Evolutionary conservation across 1,140 invertebrate species (phyloP).

Genomic region (Vanessa tameamea): DNA sequence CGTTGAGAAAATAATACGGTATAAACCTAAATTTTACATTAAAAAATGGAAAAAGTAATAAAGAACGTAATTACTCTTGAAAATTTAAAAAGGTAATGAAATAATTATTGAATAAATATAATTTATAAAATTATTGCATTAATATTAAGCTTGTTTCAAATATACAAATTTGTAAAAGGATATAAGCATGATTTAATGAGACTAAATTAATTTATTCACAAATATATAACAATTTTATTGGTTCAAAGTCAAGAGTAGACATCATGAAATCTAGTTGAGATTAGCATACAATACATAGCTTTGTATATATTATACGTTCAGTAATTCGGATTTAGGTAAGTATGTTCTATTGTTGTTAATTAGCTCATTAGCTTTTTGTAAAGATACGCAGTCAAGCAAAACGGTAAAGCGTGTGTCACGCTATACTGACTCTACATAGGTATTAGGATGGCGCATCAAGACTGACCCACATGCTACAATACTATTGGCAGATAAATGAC

Average conservation of each 20-base stretch:
- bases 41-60: no score
- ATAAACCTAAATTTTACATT: no score
- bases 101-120: no score
- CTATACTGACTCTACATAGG: slow-evolving; percentile 31
- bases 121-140: no score
- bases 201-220: neutral
- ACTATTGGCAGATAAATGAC: slow-evolving; percentile 20
- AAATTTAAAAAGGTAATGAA: no score
- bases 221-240: neutral
- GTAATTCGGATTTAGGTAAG: slow-evolving; percentile 30
- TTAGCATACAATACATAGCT: slow-evolving; percentile 31
- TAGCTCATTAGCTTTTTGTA: slow-evolving; percentile 49
- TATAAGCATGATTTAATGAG: neutral
- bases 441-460: slow-evolving; percentile 30
- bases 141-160: neutral
- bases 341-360: slow-evolving; percentile 38
- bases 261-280: slow-evolving; percentile 20
- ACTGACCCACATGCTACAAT: slow-evolving; percentile 29
- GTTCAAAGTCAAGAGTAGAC: slow-evolving; percentile 10
- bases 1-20: neutral
- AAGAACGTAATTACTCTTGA: no score
- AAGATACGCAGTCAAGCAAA: slow-evolving; percentile 38
- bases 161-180: neutral
- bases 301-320: slow-evolving; percentile 14
- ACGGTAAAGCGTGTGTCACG: slow-evolving; percentile 50